A percentile compares a stretch with the other conserved stretches of the same genome.
Conservation (phyloP, 2,113 vertebrate species). For the Tenrec ecaudatus region DNA sequence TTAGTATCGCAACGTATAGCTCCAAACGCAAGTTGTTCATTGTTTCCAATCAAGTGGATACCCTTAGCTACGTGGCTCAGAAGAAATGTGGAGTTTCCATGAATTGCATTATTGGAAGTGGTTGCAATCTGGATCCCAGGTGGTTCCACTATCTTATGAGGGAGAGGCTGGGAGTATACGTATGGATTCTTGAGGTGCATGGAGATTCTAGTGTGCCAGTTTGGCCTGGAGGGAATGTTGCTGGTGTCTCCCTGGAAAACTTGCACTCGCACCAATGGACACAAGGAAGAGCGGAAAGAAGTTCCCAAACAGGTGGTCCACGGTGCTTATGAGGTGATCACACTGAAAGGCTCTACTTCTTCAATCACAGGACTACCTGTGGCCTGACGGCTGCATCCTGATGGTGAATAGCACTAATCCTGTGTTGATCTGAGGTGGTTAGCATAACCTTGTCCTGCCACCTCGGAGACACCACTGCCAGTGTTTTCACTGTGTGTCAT, state of each 20-base stretch:
- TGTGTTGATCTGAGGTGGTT: too few species aligned
- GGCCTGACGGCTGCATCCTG: background rate
- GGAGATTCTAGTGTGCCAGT: conserved; percentile 99
- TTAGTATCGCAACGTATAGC: conserved; percentile 86
- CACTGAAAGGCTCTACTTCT: conserved; percentile 98
- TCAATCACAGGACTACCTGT: conserved; percentile 99
- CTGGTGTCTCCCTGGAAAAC: conserved; percentile 93
- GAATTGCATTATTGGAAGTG: conserved; percentile 93
- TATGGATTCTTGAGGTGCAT: conserved; percentile 96
- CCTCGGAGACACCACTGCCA: too few species aligned
- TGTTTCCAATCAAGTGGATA: conserved; percentile 98
- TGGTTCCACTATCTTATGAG: too few species aligned
- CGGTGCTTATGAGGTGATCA: conserved; percentile 98
- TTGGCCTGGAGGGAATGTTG: conserved; percentile 97
- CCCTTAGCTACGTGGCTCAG: conserved; percentile 98
- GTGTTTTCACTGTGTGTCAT: too few species aligned
- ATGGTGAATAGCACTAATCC: too few species aligned
- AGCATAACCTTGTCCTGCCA: too few species aligned
- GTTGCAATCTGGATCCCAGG: too few species aligned
- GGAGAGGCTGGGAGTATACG: conserved; percentile 74
- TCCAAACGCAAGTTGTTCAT: too few species aligned
- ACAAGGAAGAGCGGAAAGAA: conserved; percentile 95
- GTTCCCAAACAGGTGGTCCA: conserved; percentile 97
- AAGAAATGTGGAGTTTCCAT: conserved; percentile 98
- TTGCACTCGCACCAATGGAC: conserved; percentile 93